phyloP scores from a whole-genome alignment of 2,888 invertebrate genomes.

The Heteropelma amictum region DNA sequence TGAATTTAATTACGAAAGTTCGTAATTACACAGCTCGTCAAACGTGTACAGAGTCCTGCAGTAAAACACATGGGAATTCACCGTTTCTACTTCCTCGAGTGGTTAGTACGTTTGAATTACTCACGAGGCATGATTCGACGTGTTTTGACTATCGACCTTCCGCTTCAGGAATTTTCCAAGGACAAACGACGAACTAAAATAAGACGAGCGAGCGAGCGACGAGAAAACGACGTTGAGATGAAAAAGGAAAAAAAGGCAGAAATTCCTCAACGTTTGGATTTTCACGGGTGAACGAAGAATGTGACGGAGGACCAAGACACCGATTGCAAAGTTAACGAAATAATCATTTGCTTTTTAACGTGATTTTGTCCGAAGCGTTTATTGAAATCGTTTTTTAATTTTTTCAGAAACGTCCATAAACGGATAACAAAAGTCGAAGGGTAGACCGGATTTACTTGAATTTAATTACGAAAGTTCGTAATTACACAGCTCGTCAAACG shows the following conservation, averaged over 20 bases:
- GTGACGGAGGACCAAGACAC: no score
- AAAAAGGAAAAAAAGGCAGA: background rate
- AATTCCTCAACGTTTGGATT: background rate
- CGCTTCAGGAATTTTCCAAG: slow-evolving; percentile 13
- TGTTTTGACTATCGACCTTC: slow-evolving; percentile 46
- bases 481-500: background rate
- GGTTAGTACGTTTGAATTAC: slow-evolving; percentile 38
- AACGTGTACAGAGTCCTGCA: background rate
- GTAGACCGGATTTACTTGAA: no score
- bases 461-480: background rate
- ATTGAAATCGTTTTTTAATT: no score
- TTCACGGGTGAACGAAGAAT: no score
- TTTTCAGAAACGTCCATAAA: no score
- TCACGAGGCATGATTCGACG: slow-evolving; percentile 43
- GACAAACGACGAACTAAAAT: background rate
- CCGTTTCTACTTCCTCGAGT: slow-evolving; percentile 14
- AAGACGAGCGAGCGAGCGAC: background rate
- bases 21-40: background rate
- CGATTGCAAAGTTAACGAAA: no score
- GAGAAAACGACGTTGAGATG: no score
- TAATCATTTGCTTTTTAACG: no score
- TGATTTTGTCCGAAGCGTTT: no score
- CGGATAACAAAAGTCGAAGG: no score
- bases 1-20: background rate
- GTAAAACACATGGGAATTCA: background rate